phyloP scores from a whole-genome alignment of 2,113 vertebrate species.

The Urocolius indicus region DNA sequence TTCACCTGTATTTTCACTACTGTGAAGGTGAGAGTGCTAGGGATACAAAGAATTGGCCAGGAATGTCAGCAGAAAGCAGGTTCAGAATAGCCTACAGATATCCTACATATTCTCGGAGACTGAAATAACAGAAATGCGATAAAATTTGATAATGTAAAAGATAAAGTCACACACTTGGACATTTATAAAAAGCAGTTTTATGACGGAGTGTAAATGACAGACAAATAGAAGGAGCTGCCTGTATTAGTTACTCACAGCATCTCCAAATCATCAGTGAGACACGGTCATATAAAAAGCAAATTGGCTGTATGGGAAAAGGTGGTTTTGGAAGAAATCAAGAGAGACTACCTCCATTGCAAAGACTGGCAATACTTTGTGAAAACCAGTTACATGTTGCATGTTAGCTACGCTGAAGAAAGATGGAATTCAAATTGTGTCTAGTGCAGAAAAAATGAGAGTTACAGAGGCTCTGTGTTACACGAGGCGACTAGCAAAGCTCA shows the following conservation, averaged over 20 bases:
- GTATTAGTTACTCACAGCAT: neutral
- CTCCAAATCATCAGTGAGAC: neutral
- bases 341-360: neutral
- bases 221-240: neutral
- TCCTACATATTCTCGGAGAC: neutral
- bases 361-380: neutral
- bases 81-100: neutral
- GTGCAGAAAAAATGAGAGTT: neutral
- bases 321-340: neutral
- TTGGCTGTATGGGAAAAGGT: neutral
- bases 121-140: neutral
- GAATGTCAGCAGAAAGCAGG: neutral
- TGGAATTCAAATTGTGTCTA: neutral
- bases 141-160: conserved; percentile 4
- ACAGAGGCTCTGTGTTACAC: neutral
- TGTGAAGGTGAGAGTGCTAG: neutral
- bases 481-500: neutral
- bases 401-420: neutral
- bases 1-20: neutral
- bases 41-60: neutral
- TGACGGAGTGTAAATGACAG: neutral
- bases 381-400: neutral
- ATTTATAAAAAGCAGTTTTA: neutral
- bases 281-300: neutral
- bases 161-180: neutral